Conservation (phyloP, 2,888 invertebrate genomes). For the Zhuqinia jingwanae region DNA sequence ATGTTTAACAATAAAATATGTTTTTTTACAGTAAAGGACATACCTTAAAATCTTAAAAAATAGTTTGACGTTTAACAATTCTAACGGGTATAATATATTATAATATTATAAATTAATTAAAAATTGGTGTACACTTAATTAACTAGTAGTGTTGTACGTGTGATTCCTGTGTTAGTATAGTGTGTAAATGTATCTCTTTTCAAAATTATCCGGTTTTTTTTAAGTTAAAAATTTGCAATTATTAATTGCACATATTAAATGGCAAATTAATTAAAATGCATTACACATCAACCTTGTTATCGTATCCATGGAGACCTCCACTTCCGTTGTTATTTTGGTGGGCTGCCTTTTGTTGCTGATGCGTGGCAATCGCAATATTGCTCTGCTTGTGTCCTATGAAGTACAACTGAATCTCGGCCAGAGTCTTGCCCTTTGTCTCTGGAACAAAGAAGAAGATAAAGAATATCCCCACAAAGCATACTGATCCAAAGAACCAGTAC, state of each 20-base stretch:
- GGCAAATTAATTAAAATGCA: background rate
- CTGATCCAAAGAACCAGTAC: slow-evolving; percentile 75
- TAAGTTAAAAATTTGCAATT: background rate
- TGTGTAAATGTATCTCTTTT: background rate
- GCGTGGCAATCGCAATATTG: slow-evolving; percentile 51
- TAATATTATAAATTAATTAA: background rate
- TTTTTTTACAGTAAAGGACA: no score
- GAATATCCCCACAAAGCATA: slow-evolving; percentile 71
- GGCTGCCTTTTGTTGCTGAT: no score
- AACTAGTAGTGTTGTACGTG: background rate
- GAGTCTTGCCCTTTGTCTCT: slow-evolving; percentile 74
- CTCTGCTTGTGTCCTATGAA: slow-evolving; percentile 65
- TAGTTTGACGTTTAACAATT: no score
- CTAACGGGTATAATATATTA: background rate
- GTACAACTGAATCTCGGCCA: slow-evolving; percentile 75
- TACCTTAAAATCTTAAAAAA: no score
- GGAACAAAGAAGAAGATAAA: slow-evolving; percentile 75
- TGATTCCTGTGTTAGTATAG: background rate
- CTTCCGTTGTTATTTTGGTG: slow-evolving; percentile 13
- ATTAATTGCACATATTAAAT: background rate
- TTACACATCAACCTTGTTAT: slow-evolving; percentile 43
- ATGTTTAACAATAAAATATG: no score
- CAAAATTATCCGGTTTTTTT: background rate
- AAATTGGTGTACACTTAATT: background rate
- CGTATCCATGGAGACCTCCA: slow-evolving; percentile 41